Base-by-base conservation (phyloP, 2,113 vertebrate species). In the Archilochus colubris region DNA sequence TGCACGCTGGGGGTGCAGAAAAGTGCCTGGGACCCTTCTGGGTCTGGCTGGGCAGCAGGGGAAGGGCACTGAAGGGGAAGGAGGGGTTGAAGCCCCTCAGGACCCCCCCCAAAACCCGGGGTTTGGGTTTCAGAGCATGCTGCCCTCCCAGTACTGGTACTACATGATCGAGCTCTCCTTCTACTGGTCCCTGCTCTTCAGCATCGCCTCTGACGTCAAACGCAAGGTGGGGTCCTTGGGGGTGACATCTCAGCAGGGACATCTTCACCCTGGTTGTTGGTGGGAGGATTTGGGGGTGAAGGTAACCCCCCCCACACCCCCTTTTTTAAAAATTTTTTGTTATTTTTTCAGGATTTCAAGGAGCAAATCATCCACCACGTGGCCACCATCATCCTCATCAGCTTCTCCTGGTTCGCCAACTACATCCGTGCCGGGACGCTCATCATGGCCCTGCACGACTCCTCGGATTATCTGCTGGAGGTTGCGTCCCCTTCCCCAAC, bases 141-240 rank as follows among this genome's bases (percentile, higher is more conserved):
- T 99, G 80, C 98, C 98, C 14, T 99, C 99, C 80, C 99, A 99
- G 97, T 99, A 99, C 68, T 99, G 99, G 99, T 99, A 99, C 97
- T 99, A 99, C 97, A 99, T 99, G 97, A 98, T 99, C 1, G 99
- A 99, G 64, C 98, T 99, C 82, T 99, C 99, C 30, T 99, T 99
- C 97, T 99, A 99, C 95, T 96, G 97, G 97, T 98, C 99, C 14
- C 97, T 99, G 76, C 98, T 99, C 94, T 98, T 99, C 98, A 99
- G 99, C 74, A 98, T 99, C 19, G 99, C 99, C 58, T 99, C 98
- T 1, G 99, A 99, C 3, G 99, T 99, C 93, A 99, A 99, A 86
- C 98, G 99, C 31, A 99, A 99, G 98, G 99, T 99, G 62, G 70
- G 24, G 10, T 20, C 61, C 6, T 36, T 3, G 61, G 57, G 46